phyloP scores from a whole-genome alignment of 1,140 invertebrate species.

The Heliconius eleuchia region DNA sequence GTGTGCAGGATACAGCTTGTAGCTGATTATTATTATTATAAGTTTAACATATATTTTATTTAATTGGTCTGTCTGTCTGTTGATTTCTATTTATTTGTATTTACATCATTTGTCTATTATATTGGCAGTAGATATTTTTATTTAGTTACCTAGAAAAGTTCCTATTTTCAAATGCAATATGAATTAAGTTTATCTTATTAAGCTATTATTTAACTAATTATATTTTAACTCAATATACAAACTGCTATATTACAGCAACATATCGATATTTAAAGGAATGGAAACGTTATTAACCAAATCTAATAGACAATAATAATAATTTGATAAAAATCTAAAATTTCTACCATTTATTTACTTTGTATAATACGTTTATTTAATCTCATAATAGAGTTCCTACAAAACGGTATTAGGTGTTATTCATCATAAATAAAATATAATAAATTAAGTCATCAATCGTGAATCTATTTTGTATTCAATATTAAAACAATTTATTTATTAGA shows the following conservation, averaged over 20 bases:
- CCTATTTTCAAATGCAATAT: conserved; percentile 19
- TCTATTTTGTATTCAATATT: conserved; percentile 7
- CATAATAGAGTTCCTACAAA: conserved; percentile 7
- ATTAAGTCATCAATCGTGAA: background rate
- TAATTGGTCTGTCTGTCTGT: background rate
- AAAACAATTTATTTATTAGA: conserved; percentile 1
- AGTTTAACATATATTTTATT: background rate
- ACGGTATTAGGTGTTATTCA: background rate
- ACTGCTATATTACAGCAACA: background rate
- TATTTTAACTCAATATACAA: background rate
- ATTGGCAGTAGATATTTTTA: background rate
- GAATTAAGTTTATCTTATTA: conserved; percentile 10
- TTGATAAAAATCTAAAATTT: background rate
- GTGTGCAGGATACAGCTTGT: too few species aligned
- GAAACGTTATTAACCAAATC: too few species aligned
- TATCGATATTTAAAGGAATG: background rate
- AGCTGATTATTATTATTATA: background rate
- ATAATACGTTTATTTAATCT: background rate
- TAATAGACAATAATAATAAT: too few species aligned
- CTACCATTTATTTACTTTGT: background rate
- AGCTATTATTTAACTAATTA: background rate
- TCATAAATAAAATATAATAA: background rate
- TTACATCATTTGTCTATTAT: background rate
- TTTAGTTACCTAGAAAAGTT: conserved; percentile 26
- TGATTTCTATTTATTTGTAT: background rate